Conservation (phyloP, 2,113 vertebrate species). For the Verasper variegatus region DNA sequence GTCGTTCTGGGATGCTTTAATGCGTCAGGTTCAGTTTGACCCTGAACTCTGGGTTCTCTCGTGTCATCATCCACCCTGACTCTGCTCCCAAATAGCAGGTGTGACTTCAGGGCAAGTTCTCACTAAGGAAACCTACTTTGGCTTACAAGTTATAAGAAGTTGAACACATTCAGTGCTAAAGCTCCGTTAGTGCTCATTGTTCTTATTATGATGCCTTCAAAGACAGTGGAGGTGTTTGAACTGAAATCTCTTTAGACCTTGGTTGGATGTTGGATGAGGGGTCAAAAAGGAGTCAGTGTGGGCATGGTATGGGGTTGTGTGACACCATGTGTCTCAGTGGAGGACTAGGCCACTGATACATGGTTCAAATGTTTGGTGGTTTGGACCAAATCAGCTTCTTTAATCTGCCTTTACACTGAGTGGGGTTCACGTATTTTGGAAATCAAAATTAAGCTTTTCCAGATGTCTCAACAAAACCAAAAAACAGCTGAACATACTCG, state of each 20-base stretch:
- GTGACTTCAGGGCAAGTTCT: too few relatives aligned
- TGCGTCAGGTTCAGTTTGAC: slow-evolving; percentile 26
- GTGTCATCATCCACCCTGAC: slow-evolving; percentile 6
- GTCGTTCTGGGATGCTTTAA: not conserved
- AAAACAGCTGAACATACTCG: not conserved
- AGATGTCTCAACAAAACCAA: not conserved
- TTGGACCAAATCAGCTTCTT: not conserved
- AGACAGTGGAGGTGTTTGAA: too few relatives aligned
- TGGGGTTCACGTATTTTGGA: too few relatives aligned
- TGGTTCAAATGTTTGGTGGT: too few relatives aligned
- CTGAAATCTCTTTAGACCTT: too few relatives aligned
- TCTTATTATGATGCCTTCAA: too few relatives aligned
- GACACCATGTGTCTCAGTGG: not conserved
- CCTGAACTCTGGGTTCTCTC: not conserved
- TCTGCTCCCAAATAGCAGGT: slow-evolving; percentile 6
- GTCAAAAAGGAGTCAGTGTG: slow-evolving; percentile 1
- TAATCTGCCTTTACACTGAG: too few relatives aligned
- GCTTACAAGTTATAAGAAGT: too few relatives aligned
- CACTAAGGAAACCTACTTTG: not conserved
- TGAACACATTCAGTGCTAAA: too few relatives aligned
- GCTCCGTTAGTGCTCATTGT: too few relatives aligned
- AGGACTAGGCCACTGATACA: not conserved
- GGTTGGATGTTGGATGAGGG: not conserved
- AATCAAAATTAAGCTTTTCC: too few relatives aligned
- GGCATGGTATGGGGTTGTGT: not conserved